Percentiles rank a stretch among this genome's conserved stretches.
phyloP scores from a whole-genome alignment of 2,113 vertebrate genomes.

The Trogon surrucura region DNA sequence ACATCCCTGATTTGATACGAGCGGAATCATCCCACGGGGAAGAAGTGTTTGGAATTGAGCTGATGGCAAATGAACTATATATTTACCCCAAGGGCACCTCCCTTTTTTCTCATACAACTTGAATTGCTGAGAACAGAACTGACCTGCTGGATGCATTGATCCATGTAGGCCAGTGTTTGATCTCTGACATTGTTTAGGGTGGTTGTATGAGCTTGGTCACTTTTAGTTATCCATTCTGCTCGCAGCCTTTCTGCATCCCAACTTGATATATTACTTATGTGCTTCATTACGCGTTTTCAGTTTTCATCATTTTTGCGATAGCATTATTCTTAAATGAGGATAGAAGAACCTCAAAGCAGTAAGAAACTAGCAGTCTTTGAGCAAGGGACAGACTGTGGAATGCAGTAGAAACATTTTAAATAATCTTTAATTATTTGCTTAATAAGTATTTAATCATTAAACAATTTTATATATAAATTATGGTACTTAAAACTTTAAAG shows the following conservation, averaged over 20 bases:
- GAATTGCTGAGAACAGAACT: not conserved
- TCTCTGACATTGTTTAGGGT: rapidly evolving
- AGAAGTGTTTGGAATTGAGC: not conserved
- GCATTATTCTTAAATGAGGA: not conserved
- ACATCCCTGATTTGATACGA: rapidly evolving
- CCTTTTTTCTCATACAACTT: not conserved
- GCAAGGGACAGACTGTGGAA: not conserved
- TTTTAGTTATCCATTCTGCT: not conserved
- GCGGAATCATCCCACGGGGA: not conserved
- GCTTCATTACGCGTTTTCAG: not conserved
- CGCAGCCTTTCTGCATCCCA: not conserved
- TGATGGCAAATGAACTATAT: not conserved
- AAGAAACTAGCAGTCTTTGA: not conserved
- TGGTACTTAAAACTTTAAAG: not conserved
- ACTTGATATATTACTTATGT: rapidly evolving
- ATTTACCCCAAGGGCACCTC: not conserved
- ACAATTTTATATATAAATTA: not conserved
- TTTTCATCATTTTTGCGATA: not conserved
- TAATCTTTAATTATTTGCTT: not conserved
- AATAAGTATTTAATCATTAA: not conserved
- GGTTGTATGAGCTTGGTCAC: not conserved
- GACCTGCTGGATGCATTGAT: not conserved
- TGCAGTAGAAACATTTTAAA: not conserved
- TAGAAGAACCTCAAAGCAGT: not conserved
- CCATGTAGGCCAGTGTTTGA: not conserved